These are phyloP conservation scores for Conistra vaccinii DNA, from an alignment of 2,888 invertebrate genomes.

Conservation along the genomic window DNA sequence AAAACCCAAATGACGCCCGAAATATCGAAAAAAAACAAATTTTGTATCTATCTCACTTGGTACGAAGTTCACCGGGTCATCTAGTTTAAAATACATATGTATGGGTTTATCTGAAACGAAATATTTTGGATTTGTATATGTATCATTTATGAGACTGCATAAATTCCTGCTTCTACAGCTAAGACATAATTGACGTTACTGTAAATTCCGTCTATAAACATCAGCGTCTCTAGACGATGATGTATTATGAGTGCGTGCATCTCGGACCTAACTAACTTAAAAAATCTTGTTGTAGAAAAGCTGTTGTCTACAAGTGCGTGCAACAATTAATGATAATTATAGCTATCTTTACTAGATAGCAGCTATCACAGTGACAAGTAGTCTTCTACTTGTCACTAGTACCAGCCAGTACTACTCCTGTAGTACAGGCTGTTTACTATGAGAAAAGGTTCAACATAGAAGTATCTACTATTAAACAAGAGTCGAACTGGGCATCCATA, in stretches of 20 bases:
- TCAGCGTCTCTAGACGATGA: neutral
- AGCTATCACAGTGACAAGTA: neutral
- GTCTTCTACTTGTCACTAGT: too few relatives aligned
- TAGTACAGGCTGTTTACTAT: neutral
- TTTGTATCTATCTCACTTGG: too few relatives aligned
- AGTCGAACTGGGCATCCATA: neutral
- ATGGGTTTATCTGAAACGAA: too few relatives aligned
- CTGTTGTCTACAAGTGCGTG: neutral
- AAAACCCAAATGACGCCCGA: too few relatives aligned
- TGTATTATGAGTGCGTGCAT: neutral
- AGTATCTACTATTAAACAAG: neutral
- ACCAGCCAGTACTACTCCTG: too few relatives aligned
- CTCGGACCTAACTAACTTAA: too few relatives aligned
- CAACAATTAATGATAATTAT: slow-evolving; percentile 10
- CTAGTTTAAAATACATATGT: too few relatives aligned
- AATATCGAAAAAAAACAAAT: too few relatives aligned
- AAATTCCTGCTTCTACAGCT: neutral
- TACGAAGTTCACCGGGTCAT: too few relatives aligned
- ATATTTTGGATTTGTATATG: neutral
- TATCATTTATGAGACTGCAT: neutral
- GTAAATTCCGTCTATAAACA: neutral
- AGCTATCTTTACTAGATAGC: neutral
- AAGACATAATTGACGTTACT: neutral
- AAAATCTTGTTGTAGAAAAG: neutral
- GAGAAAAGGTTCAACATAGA: neutral